Percentiles rank a stretch among this genome's conserved stretches.
These are phyloP conservation scores for Equus quagga DNA, from an alignment of 2,113 vertebrate species.

Conservation along the genomic window DNA sequence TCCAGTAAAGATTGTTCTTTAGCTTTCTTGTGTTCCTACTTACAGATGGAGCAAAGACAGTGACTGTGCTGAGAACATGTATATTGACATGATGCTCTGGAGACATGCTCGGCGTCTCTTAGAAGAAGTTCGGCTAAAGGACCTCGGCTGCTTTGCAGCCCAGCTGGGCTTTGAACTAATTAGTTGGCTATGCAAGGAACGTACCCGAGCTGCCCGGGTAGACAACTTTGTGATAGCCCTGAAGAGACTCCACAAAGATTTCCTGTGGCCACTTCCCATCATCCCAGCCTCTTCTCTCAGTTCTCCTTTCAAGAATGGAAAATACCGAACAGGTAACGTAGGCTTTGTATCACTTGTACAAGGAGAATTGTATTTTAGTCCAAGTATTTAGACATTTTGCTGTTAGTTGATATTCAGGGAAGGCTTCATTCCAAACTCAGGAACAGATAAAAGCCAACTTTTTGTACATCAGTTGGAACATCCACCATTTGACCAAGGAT, in stretches of 20 bases:
- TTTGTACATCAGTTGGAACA: not conserved
- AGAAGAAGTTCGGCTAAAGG: slow-evolving; percentile 95
- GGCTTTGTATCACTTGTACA: not conserved
- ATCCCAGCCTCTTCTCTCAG: slow-evolving; percentile 92
- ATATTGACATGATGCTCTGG: slow-evolving; percentile 99
- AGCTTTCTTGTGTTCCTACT: not conserved
- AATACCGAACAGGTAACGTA: slow-evolving; percentile 91
- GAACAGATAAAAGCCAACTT: not conserved
- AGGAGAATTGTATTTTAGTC: slow-evolving; percentile 5
- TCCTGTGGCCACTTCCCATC: slow-evolving; percentile 97
- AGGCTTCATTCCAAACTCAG: slow-evolving; percentile 38
- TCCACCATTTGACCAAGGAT: not conserved
- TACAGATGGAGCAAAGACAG: slow-evolving; percentile 90
- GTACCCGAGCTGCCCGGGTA: slow-evolving; percentile 94
- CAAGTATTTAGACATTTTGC: not conserved
- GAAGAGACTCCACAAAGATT: slow-evolving; percentile 96
- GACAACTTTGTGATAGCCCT: slow-evolving; percentile 96
- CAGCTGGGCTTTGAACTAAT: slow-evolving; percentile 98
- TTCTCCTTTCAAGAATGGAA: slow-evolving; percentile 97
- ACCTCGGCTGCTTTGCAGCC: slow-evolving; percentile 97
- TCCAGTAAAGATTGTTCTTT: not conserved
- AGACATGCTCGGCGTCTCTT: slow-evolving; percentile 96
- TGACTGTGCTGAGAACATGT: slow-evolving; percentile 97
- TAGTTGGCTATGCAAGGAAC: slow-evolving; percentile 96
- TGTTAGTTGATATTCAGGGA: not conserved